These are phyloP conservation scores for Rhinoderma darwinii DNA, from an alignment of 2,113 vertebrate genomes.

Conservation along the genomic window DNA sequence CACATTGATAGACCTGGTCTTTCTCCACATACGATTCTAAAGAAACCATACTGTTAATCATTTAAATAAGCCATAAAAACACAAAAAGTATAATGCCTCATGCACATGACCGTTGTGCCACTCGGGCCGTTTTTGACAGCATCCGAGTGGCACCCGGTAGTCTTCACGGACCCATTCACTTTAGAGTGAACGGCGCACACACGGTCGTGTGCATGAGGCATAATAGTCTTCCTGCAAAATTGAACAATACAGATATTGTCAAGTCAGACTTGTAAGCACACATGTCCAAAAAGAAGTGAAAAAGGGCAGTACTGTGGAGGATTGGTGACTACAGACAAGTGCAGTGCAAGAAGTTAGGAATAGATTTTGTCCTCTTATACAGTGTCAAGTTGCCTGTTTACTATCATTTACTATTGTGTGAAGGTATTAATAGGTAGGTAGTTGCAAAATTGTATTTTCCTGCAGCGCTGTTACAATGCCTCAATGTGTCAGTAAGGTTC, in stretches of 20 bases:
- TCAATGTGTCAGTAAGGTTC: too few relatives aligned
- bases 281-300: not conserved
- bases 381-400: not conserved
- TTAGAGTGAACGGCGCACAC: too few relatives aligned
- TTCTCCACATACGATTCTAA: slow-evolving; percentile 78
- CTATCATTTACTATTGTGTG: not conserved
- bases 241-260: not conserved
- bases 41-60: not conserved
- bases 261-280: not conserved
- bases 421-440: not conserved
- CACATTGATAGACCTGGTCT: slow-evolving; percentile 69
- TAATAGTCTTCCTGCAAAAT: not conserved
- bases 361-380: not conserved
- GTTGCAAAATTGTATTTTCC: not conserved
- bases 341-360: not conserved
- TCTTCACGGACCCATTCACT: too few relatives aligned
- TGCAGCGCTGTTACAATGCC: not conserved
- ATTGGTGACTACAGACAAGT: not conserved
- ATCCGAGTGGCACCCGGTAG: too few relatives aligned
- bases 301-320: not conserved
- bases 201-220: too few relatives aligned
- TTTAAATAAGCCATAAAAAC: not conserved
- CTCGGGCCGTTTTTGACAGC: too few relatives aligned
- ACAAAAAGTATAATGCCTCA: too few relatives aligned
- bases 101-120: too few relatives aligned